These are phyloP conservation scores for Noctua janthe DNA, from an alignment of 2,888 invertebrate species.

Conservation along the genomic window DNA sequence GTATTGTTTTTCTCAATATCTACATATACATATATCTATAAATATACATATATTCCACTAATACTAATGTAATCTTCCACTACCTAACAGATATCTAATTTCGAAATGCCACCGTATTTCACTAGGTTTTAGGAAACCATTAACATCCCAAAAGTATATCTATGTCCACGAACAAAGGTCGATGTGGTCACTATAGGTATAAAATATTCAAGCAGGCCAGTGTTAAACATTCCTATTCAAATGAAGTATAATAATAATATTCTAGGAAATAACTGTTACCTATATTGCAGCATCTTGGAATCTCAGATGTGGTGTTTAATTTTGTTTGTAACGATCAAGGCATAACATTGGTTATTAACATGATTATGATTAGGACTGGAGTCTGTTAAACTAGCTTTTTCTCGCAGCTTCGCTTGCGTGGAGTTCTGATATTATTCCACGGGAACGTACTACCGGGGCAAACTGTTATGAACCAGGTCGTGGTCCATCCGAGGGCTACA, in stretches of 20 bases:
- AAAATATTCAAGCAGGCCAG: conserved; percentile 33
- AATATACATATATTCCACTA: not conserved
- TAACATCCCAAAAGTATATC: not conserved
- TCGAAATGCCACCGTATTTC: conserved; percentile 11
- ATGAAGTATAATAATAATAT: conserved; percentile 29
- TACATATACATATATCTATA: too few species aligned
- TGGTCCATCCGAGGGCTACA: too few species aligned
- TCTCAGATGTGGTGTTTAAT: not conserved
- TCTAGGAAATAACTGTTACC: conserved; percentile 39
- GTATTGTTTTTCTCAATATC: too few species aligned
- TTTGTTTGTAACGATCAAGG: not conserved
- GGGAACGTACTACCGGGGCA: not conserved
- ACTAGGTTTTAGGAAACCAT: conserved; percentile 30
- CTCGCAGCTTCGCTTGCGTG: not conserved
- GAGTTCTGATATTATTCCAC: not conserved
- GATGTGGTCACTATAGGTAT: conserved; percentile 24
- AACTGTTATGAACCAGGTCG: too few species aligned
- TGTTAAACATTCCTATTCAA: conserved; percentile 54
- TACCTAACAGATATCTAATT: conserved; percentile 13
- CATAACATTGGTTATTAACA: not conserved
- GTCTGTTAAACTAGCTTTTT: not conserved
- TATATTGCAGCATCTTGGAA: conserved; percentile 40
- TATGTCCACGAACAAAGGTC: conserved; percentile 29
- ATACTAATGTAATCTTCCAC: not conserved
- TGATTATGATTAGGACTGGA: not conserved